Conservation (phyloP, 2,888 invertebrate species). For the Phorcus lineatus region DNA sequence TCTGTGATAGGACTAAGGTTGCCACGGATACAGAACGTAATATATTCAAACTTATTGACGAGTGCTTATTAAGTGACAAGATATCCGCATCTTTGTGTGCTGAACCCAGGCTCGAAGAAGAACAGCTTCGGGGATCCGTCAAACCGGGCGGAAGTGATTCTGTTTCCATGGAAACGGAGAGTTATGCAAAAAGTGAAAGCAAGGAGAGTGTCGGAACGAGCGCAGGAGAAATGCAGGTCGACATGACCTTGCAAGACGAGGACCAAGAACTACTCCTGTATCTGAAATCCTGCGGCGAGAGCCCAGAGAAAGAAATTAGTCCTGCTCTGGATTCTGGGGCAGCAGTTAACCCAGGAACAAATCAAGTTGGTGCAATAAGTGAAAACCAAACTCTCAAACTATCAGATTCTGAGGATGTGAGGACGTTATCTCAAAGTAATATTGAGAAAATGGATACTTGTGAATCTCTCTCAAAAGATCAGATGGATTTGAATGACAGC, state of each 20-base stretch:
- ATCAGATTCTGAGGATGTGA: no score
- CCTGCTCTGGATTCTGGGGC: not conserved
- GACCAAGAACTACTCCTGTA: not conserved
- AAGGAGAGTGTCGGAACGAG: not conserved
- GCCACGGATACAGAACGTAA: not conserved
- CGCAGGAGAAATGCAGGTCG: not conserved
- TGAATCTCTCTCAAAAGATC: not conserved
- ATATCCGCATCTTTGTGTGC: not conserved
- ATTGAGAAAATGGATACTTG: no score
- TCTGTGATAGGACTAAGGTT: not conserved
- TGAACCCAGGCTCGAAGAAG: not conserved
- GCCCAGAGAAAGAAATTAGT: not conserved
- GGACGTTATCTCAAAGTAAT: no score
- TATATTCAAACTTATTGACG: conserved; percentile 7
- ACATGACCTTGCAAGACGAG: not conserved
- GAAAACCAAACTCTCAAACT: no score
- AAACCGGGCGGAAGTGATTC: not conserved
- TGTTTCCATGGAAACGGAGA: conserved; percentile 34
- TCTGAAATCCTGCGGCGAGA: not conserved
- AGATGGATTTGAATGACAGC: not conserved
- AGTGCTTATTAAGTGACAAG: conserved; percentile 12
- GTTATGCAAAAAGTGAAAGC: conserved; percentile 1
- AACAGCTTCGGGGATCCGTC: not conserved
- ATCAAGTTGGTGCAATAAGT: no score
- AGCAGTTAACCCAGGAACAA: no score